Percentiles rank a stretch among this genome's conserved stretches.
Evolutionary conservation across 2,113 vertebrate species (phyloP).

Genomic region (Rallus limicola): DNA sequence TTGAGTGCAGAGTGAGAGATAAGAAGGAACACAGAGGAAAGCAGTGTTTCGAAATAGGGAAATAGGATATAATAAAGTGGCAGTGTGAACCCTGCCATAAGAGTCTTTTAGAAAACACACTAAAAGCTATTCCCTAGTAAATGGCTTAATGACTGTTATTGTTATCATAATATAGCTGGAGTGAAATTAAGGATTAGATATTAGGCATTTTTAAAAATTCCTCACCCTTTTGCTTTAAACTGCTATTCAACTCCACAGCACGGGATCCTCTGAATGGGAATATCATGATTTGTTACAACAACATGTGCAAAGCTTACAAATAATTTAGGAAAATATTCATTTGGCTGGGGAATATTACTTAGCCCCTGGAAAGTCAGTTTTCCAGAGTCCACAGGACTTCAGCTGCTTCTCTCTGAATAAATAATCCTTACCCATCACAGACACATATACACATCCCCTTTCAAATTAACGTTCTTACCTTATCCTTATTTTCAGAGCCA

Average conservation of each 20-base stretch:
- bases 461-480: constrained; percentile 80
- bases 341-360: neutral
- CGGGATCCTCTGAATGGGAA: constrained; percentile 52
- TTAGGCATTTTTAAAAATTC: neutral
- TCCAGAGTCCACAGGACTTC: neutral
- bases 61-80: neutral
- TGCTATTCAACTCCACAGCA: neutral
- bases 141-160: neutral
- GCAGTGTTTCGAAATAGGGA: neutral
- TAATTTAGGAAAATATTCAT: neutral
- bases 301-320: neutral
- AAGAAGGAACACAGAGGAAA: neutral
- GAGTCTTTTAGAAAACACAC: neutral
- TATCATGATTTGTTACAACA: neutral
- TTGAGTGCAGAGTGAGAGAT: neutral
- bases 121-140: neutral
- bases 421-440: neutral
- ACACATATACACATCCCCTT: neutral
- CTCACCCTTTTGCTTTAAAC: neutral
- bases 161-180: neutral
- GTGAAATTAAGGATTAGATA: constrained; percentile 44
- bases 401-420: neutral
- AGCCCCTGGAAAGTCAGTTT: neutral
- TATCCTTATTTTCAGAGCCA: constrained; percentile 87
- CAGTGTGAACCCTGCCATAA: neutral